Evolutionary conservation across 2,888 invertebrate species (phyloP).

Genomic region (Plebejus argus): DNA sequence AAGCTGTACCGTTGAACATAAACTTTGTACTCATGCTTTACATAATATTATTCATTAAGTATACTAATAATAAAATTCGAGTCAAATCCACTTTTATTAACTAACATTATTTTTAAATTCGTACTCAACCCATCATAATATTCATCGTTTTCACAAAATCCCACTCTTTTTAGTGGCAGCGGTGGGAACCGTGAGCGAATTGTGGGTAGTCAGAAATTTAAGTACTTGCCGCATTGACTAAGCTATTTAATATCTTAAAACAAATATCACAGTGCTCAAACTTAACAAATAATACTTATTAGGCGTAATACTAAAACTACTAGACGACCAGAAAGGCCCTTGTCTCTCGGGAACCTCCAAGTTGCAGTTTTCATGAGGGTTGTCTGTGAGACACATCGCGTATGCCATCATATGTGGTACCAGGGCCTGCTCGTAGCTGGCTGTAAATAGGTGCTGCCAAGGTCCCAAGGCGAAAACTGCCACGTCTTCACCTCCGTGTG

Average conservation of each 20-base stretch:
- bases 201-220: background rate
- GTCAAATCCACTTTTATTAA: too few relatives aligned
- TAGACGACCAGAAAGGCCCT: constrained; percentile 47
- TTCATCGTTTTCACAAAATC: background rate
- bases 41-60: background rate
- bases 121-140: background rate
- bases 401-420: constrained; percentile 89
- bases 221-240: constrained; percentile 21
- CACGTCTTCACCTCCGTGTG: constrained; percentile 90
- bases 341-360: constrained; percentile 30
- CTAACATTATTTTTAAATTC: background rate
- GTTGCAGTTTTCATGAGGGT: constrained; percentile 69
- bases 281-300: constrained; percentile 45
- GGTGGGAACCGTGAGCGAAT: background rate
- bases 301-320: constrained; percentile 42
- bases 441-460: constrained; percentile 89
- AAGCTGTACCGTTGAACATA: background rate
- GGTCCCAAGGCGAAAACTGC: constrained; percentile 87
- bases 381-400: constrained; percentile 84
- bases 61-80: too few relatives aligned
- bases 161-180: constrained; percentile 7
- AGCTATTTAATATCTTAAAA: constrained; percentile 41
- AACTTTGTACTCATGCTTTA: background rate
- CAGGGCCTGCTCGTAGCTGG: constrained; percentile 88
- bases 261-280: constrained; percentile 52